Percentiles rank a stretch among this genome's conserved stretches.
Evolutionary conservation across 2,113 vertebrate genomes (phyloP).

Genomic region (Chamaea fasciata): DNA sequence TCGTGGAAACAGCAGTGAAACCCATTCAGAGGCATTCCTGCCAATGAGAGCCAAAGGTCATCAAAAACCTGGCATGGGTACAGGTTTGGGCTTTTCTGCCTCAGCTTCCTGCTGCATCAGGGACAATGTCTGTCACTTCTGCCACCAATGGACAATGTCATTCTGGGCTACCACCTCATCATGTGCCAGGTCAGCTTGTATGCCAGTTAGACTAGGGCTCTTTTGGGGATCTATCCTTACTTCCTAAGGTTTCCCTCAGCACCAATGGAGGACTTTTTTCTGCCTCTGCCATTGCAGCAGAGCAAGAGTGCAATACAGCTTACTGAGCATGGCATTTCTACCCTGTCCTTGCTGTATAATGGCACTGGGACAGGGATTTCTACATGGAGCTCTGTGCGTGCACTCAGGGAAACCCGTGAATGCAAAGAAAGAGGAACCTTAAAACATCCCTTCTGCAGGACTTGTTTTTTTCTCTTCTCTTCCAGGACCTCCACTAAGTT

Average conservation of each 20-base stretch:
- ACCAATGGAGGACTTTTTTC: neutral
- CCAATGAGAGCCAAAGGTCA: neutral
- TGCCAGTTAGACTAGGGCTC: neutral
- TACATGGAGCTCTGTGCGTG: neutral
- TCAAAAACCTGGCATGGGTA: neutral
- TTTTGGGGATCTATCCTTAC: neutral
- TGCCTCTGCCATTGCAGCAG: neutral
- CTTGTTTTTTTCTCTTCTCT: neutral
- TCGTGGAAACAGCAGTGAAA: neutral
- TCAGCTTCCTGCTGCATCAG: neutral
- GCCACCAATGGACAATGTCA: neutral
- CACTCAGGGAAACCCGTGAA: neutral
- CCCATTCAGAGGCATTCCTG: neutral
- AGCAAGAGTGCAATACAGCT: neutral
- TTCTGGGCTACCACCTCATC: neutral
- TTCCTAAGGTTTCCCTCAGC: neutral
- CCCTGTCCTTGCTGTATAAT: neutral
- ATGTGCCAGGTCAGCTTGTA: neutral
- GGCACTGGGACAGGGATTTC: neutral
- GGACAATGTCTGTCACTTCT: neutral
- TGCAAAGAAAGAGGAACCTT: neutral
- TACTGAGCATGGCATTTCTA: fast-evolving
- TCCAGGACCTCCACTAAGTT: neutral
- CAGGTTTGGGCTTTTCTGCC: neutral
- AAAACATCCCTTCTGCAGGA: neutral